Evolutionary conservation across 2,888 invertebrate species (phyloP).

Genomic region (Tachystola acroxantha): DNA sequence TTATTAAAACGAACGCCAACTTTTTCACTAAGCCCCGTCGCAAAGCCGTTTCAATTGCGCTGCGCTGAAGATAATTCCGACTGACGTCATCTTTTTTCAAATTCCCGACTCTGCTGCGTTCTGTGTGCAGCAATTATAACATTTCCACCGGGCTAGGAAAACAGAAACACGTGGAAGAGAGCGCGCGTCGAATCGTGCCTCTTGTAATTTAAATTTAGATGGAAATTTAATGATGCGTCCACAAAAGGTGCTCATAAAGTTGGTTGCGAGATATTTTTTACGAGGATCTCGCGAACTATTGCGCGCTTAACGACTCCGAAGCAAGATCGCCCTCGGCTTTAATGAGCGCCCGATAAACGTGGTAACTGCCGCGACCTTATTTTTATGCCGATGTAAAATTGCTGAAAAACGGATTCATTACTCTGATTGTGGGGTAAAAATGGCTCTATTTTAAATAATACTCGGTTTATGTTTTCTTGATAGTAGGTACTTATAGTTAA

Average conservation of each 20-base stretch:
- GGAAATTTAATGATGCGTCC: constrained; percentile 78
- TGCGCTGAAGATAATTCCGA: constrained; percentile 78
- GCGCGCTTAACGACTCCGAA: constrained; percentile 78
- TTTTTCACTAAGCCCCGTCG: constrained; percentile 77
- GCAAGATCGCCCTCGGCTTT: constrained; percentile 76
- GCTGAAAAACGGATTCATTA: constrained; percentile 74
- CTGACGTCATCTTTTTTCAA: constrained; percentile 78
- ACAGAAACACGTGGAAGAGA: constrained; percentile 72
- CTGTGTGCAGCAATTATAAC: constrained; percentile 77
- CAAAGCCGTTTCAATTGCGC: constrained; percentile 79
- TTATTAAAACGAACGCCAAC: constrained; percentile 79
- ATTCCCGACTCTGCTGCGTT: constrained; percentile 72
- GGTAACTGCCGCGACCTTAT: constrained; percentile 77
- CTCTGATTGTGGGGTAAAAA: constrained; percentile 48
- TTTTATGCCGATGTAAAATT: constrained; percentile 75
- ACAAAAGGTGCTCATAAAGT: constrained; percentile 78
- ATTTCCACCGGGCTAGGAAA: constrained; percentile 76
- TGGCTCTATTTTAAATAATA: constrained; percentile 36
- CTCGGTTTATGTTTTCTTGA: constrained; percentile 17
- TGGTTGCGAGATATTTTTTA: constrained; percentile 78
- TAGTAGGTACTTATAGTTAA: no score
- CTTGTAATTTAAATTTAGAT: constrained; percentile 78
- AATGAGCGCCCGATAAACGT: constrained; percentile 78
- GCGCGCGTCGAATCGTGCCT: constrained; percentile 68
- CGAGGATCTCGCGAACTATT: constrained; percentile 78